Evolutionary conservation across 2,113 vertebrate genomes (phyloP).

Genomic region (Phalacrocorax pelagicus): DNA sequence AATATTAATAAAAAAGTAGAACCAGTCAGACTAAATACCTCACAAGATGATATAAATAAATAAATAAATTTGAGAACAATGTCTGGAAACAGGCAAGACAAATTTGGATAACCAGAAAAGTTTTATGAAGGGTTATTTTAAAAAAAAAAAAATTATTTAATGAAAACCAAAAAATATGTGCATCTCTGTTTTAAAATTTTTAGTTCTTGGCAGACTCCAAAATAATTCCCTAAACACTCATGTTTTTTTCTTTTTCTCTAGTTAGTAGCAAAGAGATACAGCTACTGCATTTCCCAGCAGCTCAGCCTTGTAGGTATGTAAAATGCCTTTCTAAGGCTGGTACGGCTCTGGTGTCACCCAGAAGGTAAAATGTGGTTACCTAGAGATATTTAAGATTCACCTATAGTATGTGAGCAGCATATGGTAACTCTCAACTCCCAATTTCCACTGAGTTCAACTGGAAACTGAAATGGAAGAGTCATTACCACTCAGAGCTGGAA

Average conservation of each 20-base stretch:
- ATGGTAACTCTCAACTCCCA: neutral
- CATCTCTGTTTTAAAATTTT: neutral
- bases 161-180: neutral
- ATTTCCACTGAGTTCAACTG: neutral
- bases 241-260: neutral
- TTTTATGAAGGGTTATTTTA: neutral
- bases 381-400: neutral
- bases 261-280: neutral
- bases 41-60: neutral
- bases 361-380: neutral
- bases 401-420: neutral
- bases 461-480: neutral
- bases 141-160: neutral
- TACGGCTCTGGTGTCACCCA: neutral
- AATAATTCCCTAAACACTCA: rapidly evolving
- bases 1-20: neutral
- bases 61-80: neutral
- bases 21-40: neutral
- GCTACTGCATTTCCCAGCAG: neutral
- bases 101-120: neutral
- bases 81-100: neutral
- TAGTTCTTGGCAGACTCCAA: neutral
- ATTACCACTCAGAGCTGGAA: neutral
- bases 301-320: neutral
- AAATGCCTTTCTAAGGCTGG: neutral